Conservation (phyloP, 2,797 vertebrate species). For the Ataeniobius toweri region DNA sequence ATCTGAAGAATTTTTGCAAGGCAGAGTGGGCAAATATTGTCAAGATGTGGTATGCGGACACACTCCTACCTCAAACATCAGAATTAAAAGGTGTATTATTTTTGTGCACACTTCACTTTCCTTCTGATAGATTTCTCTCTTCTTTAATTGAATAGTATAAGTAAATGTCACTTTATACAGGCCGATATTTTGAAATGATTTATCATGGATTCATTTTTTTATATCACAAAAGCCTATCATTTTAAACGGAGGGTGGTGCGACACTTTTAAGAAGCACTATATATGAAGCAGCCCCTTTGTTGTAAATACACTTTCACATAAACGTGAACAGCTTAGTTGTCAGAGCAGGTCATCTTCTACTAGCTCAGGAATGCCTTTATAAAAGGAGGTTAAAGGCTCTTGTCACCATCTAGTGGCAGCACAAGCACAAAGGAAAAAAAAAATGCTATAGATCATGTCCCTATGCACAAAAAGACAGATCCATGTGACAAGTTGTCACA, state of each 20-base stretch:
- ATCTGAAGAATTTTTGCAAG: no score
- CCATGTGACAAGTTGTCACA: constrained; percentile 72
- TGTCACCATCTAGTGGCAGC: constrained; percentile 71
- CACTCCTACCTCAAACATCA: neutral
- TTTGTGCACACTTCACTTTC: neutral
- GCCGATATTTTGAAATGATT: no score
- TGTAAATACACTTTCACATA: neutral
- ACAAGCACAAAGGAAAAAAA: constrained; percentile 8
- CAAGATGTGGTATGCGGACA: neutral
- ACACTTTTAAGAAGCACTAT: neutral
- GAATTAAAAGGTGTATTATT: neutral
- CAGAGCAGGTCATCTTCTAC: constrained; percentile 1
- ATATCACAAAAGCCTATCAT: neutral
- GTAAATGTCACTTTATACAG: no score
- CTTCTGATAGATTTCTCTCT: neutral
- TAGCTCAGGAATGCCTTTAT: constrained; percentile 4
- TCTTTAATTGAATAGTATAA: neutral
- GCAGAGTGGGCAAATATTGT: neutral
- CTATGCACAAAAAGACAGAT: constrained; percentile 52
- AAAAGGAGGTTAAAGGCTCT: neutral
- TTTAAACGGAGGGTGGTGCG: neutral
- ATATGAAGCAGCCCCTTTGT: constrained; percentile 7
- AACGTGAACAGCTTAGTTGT: neutral
- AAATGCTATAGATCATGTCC: neutral
- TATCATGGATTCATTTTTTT: no score